Percentiles rank a stretch among this genome's conserved stretches.
Conservation (phyloP, 2,113 vertebrate genomes). For the Morone saxatilis region DNA sequence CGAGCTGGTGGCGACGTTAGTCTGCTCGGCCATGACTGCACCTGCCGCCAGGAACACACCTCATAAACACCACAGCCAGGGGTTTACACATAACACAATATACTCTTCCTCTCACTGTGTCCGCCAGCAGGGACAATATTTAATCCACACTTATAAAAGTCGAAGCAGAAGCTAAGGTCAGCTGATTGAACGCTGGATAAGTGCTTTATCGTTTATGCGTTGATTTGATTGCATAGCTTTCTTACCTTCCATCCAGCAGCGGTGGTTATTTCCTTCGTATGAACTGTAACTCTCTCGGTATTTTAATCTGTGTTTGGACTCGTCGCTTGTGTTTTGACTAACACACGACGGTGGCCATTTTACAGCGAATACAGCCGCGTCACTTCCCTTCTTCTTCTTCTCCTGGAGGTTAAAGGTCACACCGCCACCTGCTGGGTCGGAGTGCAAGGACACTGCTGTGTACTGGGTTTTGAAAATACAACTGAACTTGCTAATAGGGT, state of each 20-base stretch:
- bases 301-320: neutral
- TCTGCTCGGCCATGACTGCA: slow-evolving; percentile 72
- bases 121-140: neutral
- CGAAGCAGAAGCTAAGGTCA: neutral
- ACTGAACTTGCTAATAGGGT: too few species aligned
- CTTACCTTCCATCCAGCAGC: slow-evolving; percentile 14
- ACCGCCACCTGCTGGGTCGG: too few species aligned
- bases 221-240: neutral
- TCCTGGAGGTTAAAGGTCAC: too few species aligned
- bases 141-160: neutral
- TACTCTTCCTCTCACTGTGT: neutral
- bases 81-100: too few species aligned
- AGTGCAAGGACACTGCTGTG: too few species aligned
- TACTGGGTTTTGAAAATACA: too few species aligned
- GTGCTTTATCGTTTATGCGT: neutral
- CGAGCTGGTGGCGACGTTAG: slow-evolving; percentile 8
- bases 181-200: neutral
- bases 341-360: slow-evolving; percentile 60
- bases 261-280: neutral
- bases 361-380: slow-evolving; percentile 29
- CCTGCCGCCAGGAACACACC: neutral
- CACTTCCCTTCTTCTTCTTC: neutral
- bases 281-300: fast-evolving
- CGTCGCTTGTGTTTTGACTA: slow-evolving; percentile 42
- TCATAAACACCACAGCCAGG: too few species aligned